Evolutionary conservation across 2,113 vertebrate genomes (phyloP).

Genomic region (Porphyrio hochstetteri): DNA sequence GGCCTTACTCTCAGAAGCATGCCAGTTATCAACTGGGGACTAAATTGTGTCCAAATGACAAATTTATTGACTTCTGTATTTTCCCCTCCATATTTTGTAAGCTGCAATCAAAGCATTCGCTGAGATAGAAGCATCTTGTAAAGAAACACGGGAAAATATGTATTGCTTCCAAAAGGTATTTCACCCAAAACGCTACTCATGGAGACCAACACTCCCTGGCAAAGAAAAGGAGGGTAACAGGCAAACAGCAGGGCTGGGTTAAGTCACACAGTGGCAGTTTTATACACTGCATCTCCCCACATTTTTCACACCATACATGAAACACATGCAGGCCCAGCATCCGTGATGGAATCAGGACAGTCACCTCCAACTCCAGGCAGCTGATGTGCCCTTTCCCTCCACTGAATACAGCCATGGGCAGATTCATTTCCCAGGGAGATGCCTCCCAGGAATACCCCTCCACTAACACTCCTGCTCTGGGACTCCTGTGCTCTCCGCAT

Average conservation of each 20-base stretch:
- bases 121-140: background rate
- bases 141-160: background rate
- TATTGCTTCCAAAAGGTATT: background rate
- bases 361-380: background rate
- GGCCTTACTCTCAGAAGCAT: background rate
- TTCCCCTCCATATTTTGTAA: background rate
- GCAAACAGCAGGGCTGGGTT: accelerated
- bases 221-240: background rate
- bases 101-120: background rate
- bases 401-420: background rate
- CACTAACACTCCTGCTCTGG: too few species aligned
- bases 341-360: background rate
- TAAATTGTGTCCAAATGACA: background rate
- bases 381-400: too few species aligned
- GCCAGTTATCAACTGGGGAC: background rate
- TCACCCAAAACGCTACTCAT: background rate
- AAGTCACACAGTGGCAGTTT: background rate
- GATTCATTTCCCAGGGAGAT: background rate
- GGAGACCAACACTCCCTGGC: background rate
- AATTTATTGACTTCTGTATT: background rate
- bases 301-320: too few species aligned
- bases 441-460: background rate
- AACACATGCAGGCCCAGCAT: background rate
- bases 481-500: background rate
- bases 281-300: background rate